phyloP scores from a whole-genome alignment of 1,140 invertebrate species.

The Penaeus japonicus region DNA sequence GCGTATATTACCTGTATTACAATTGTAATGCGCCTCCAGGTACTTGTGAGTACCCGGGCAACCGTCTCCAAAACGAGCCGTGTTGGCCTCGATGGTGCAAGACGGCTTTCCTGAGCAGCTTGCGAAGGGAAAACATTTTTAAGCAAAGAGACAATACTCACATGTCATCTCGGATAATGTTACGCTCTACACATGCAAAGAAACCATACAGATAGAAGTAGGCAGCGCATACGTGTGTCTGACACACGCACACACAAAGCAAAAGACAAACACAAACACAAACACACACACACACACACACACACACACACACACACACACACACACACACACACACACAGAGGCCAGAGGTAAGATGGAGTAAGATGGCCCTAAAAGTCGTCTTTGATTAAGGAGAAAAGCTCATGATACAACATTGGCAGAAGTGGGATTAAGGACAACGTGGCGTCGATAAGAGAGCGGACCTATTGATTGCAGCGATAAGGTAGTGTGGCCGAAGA shows the following conservation, averaged over 20 bases:
- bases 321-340: background rate
- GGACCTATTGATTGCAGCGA: no score
- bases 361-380: no score
- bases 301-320: background rate
- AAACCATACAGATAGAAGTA: no score
- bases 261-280: background rate
- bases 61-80: conserved; percentile 88
- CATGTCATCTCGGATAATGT: no score
- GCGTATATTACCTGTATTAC: conserved; percentile 64
- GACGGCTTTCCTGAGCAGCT: conserved; percentile 59
- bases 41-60: conserved; percentile 94
- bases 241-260: background rate
- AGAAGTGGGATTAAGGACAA: no score
- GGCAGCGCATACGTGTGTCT: no score
- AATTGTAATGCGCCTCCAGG: conserved; percentile 93
- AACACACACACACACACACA: background rate
- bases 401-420: no score
- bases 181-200: no score
- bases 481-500: no score
- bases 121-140: conserved; percentile 32
- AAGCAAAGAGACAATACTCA: background rate
- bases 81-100: conserved; percentile 87
- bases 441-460: no score
- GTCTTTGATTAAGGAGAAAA: no score
- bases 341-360: background rate